Percentiles rank a stretch among this genome's conserved stretches.
Evolutionary conservation across 2,797 vertebrate species (phyloP).

Genomic region (Phalanger gymnotis): DNA sequence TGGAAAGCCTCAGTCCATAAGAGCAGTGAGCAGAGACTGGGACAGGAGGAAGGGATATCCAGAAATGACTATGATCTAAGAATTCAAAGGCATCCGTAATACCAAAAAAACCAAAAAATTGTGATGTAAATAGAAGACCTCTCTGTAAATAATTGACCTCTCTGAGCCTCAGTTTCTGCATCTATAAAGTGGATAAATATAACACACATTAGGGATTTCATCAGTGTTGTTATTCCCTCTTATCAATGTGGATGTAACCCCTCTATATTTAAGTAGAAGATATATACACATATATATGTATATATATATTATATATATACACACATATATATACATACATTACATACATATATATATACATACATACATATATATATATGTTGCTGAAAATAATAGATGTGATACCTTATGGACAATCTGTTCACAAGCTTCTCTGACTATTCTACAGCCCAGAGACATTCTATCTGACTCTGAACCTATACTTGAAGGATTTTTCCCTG

Average conservation of each 20-base stretch:
- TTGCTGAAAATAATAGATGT: not conserved
- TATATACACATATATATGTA: too few species aligned
- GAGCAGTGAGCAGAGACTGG: not conserved
- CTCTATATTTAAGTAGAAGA: not conserved
- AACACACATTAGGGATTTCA: not conserved
- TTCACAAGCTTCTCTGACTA: not conserved
- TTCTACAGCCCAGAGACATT: not conserved
- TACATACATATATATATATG: too few species aligned
- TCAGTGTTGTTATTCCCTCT: not conserved
- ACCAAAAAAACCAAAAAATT: not conserved
- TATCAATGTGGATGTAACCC: not conserved
- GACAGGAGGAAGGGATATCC: not conserved
- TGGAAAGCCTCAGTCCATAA: not conserved
- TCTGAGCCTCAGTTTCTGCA: not conserved
- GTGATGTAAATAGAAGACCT: not conserved
- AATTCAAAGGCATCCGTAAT: not conserved
- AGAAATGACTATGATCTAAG: not conserved
- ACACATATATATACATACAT: too few species aligned
- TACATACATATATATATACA: too few species aligned
- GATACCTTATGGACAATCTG: not conserved
- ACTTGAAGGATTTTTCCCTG: not conserved
- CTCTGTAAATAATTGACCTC: too few species aligned
- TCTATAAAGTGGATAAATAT: not conserved
- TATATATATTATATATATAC: too few species aligned
- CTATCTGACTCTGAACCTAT: not conserved